phyloP scores from a whole-genome alignment of 53 echinoderm and acorn worm genomes.

The Crossaster papposus region DNA sequence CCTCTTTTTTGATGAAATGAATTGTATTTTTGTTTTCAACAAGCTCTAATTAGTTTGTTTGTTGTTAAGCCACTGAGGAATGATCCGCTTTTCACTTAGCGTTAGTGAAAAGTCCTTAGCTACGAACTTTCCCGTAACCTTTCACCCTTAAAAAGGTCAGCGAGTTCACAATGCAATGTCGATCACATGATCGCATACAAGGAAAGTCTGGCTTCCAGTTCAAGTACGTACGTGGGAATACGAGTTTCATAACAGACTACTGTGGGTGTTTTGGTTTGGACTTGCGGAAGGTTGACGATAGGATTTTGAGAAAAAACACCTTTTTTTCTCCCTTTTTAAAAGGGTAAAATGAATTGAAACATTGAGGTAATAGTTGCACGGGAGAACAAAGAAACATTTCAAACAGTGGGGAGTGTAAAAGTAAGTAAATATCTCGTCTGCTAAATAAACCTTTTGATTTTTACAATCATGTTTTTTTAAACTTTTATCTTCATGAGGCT shows the following conservation, averaged over 20 bases:
- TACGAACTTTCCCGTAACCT: slow-evolving; percentile 57
- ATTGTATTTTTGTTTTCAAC: neutral
- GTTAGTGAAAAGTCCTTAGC: slow-evolving; percentile 68
- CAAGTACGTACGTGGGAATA: neutral
- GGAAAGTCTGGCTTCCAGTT: neutral
- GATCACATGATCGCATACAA: neutral
- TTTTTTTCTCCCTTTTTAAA: neutral
- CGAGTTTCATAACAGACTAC: neutral
- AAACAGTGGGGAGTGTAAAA: neutral
- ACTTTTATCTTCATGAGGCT: no score
- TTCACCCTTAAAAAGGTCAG: slow-evolving; percentile 36
- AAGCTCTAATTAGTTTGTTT: neutral
- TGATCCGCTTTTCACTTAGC: slow-evolving; percentile 27
- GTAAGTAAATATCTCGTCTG: neutral
- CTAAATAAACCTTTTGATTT: no score
- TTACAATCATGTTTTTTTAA: no score
- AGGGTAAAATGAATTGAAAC: neutral
- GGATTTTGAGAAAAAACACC: neutral
- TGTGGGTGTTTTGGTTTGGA: neutral
- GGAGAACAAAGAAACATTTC: neutral
- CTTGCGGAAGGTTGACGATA: neutral
- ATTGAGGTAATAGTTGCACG: neutral
- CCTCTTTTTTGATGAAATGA: neutral
- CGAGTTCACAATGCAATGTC: no score
- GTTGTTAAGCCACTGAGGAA: neutral